phyloP scores from a whole-genome alignment of 2,113 vertebrate species.

The Dasyurus viverrinus region DNA sequence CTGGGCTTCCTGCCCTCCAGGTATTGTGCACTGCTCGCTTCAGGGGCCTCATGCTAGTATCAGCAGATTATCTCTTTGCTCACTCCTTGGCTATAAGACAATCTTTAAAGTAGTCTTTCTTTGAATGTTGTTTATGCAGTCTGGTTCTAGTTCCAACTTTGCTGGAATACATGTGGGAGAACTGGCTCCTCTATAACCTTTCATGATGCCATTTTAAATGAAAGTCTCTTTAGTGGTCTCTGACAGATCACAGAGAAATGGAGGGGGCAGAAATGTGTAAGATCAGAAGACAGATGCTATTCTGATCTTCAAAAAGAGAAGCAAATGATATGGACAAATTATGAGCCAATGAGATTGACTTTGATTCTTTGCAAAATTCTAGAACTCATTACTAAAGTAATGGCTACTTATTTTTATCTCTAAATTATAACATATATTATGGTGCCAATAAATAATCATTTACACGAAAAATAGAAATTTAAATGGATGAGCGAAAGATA shows the following conservation, averaged over 20 bases:
- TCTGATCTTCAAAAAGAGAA: not conserved
- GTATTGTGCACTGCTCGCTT: not conserved
- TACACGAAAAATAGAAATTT: not conserved
- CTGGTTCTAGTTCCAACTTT: not conserved
- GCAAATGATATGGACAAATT: not conserved
- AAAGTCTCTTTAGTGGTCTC: not conserved
- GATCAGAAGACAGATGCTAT: not conserved
- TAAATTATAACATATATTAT: not conserved
- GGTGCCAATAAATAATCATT: not conserved
- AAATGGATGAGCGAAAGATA: not conserved
- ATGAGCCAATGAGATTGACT: not conserved
- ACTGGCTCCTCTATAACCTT: not conserved
- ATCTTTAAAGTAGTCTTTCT: not conserved
- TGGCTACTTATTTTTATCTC: not conserved
- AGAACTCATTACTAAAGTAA: not conserved
- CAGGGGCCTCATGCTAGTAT: not conserved
- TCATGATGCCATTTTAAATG: not conserved
- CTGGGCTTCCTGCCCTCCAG: not conserved
- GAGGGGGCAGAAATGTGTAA: not conserved
- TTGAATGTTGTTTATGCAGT: not conserved
- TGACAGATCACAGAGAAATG: not conserved
- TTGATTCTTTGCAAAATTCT: not conserved
- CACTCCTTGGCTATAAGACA: not conserved
- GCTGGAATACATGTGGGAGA: not conserved
- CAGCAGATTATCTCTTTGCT: not conserved